Base-by-base conservation (phyloP, 1,140 invertebrate genomes). In the Xylocopa sonorina region DNA sequence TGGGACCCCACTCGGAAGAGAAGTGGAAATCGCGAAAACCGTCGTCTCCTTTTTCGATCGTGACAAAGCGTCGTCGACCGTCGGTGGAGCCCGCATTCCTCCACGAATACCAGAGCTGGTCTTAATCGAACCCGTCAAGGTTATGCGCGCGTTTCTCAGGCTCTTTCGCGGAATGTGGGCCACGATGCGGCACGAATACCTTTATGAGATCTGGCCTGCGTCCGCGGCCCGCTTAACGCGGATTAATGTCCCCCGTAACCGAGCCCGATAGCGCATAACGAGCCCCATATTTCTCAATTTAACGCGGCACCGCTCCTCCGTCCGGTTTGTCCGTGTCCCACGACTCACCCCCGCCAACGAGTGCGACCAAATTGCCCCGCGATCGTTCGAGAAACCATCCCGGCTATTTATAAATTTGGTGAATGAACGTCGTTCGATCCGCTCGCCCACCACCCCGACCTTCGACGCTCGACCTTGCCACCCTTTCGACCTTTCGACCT, bases 401-500 rank as follows among this genome's bases (percentile, higher is more conserved):
- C 38, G 24, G 29, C 46, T 73, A 73, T 73, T 73, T 73, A 62
- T 48, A 57, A 14, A 58, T 76, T 67, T 46, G 18, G 29, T 29
- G 63, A 67, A 68, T 57, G 51, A 21, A 10, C 34, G n/a, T 12
- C 32, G 55, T 46, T 32, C 12, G 43, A 62, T 62, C 57, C 32
- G n/a, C 51, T 48, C 72, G 50, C 50, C 50, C 10, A 14, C 29
- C 55, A 9, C 24, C 32, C 41, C 48, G 75, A 71, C 53, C 67
- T 78, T 51, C 75, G 32, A 78, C 53, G 55, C 58, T 50, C 75
- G 66, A 71, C 66, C 66, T 78, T 62, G 69, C 29, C 50, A 55
- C 58, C 63, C 66, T 43, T 67, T 75, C 75, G 75, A 84, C 76
- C 81, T 83, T 83, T 80, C 57, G 29, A 78, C n/a, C 55, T 79